Percentiles rank a stretch among this genome's conserved stretches.
Conservation (phyloP, 2,888 invertebrate species). For the Idaea straminata region DNA sequence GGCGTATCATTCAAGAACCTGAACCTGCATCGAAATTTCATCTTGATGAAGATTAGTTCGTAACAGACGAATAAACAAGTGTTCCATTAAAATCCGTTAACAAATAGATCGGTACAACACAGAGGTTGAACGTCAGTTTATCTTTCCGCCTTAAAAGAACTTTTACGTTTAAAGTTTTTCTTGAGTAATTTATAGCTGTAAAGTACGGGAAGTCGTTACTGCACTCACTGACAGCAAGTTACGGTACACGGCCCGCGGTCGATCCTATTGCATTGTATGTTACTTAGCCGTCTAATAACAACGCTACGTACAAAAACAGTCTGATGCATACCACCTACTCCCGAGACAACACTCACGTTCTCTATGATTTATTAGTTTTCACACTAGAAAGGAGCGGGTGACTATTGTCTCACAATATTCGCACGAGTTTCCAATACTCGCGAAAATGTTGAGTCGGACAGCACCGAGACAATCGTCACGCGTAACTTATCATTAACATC, state of each 20-base stretch:
- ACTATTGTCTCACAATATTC: constrained; percentile 25
- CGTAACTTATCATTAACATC: constrained; percentile 24
- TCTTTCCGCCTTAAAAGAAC: constrained; percentile 1
- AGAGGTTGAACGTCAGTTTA: constrained; percentile 29
- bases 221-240: constrained; percentile 36
- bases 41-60: too few species aligned
- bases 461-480: constrained; percentile 26
- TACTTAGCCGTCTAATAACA: constrained; percentile 11
- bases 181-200: constrained; percentile 21
- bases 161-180: constrained; percentile 13
- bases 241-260: constrained; percentile 43
- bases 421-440: constrained; percentile 30
- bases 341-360: constrained; percentile 2
- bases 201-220: constrained; percentile 48
- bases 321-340: constrained; percentile 12
- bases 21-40: too few species aligned
- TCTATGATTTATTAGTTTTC: constrained; percentile 21
- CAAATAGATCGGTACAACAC: constrained; percentile 7
- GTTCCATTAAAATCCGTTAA: not conserved
- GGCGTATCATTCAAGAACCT: too few species aligned
- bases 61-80: constrained; percentile 1
- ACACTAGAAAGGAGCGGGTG: constrained; percentile 23
- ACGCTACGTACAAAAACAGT: constrained; percentile 8
- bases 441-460: constrained; percentile 21
- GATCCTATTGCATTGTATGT: constrained; percentile 42